phyloP scores from a whole-genome alignment of 2,888 invertebrate species.

The Pseudeuparius sepicola region DNA sequence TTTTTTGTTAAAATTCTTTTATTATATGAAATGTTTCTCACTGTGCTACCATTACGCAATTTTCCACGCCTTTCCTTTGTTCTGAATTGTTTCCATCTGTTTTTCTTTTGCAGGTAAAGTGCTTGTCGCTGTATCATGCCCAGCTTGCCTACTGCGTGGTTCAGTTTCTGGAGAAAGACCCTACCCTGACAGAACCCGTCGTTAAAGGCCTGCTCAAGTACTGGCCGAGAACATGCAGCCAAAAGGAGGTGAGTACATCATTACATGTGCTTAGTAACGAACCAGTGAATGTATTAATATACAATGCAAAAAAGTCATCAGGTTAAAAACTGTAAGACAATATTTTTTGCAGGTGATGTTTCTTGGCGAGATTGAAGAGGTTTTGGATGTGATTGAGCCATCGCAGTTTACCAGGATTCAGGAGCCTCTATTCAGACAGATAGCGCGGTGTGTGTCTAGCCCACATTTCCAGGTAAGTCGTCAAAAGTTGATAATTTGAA shows the following conservation, averaged over 20 bases:
- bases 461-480: constrained; percentile 92
- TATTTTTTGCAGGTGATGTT: constrained; percentile 61
- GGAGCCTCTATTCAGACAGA: constrained; percentile 94
- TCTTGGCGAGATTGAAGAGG: constrained; percentile 98
- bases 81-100: not conserved
- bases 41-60: too few species aligned
- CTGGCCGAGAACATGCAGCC: constrained; percentile 98
- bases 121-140: constrained; percentile 93
- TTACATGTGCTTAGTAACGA: too few species aligned
- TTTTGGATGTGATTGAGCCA: constrained; percentile 98
- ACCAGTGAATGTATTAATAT: too few species aligned
- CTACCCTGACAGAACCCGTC: constrained; percentile 89
- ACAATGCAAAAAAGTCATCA: too few species aligned
- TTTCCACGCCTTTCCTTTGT: too few species aligned
- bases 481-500: too few species aligned
- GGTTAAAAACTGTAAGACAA: too few species aligned
- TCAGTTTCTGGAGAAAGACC: constrained; percentile 91
- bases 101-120: constrained; percentile 46
- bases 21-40: too few species aligned
- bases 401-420: constrained; percentile 98
- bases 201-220: constrained; percentile 90
- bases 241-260: constrained; percentile 89
- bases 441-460: constrained; percentile 98
- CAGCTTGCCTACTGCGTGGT: constrained; percentile 98
- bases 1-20: too few species aligned